Conservation (phyloP, 1,140 invertebrate species). For the Augochlora pura region DNA sequence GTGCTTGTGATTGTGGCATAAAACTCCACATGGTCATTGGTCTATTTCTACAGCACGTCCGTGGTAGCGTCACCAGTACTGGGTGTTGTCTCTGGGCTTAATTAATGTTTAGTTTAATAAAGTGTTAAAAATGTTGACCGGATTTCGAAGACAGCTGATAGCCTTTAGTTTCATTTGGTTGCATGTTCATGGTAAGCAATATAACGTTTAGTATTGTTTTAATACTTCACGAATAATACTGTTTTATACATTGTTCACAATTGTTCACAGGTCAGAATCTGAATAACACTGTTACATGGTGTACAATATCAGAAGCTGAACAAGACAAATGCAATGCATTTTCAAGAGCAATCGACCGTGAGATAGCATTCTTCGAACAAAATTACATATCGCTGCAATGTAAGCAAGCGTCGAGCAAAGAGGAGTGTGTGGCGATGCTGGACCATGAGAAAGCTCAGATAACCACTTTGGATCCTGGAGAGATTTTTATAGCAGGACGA, state of each 20-base stretch:
- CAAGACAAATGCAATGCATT: slow-evolving; percentile 89
- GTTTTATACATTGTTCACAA: neutral
- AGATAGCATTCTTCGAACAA: slow-evolving; percentile 83
- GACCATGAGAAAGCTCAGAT: slow-evolving; percentile 91
- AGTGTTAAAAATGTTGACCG: slow-evolving; percentile 6
- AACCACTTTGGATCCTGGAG: slow-evolving; percentile 93
- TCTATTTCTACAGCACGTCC: neutral
- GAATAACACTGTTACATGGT: slow-evolving; percentile 83
- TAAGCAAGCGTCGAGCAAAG: slow-evolving; percentile 86
- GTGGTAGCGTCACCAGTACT: neutral
- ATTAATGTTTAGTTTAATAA: slow-evolving; percentile 1
- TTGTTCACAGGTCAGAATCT: slow-evolving; percentile 65
- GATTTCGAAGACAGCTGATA: neutral
- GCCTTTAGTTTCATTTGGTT: neutral
- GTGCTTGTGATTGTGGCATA: neutral
- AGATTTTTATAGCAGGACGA: slow-evolving; percentile 94
- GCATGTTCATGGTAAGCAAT: slow-evolving; percentile 5
- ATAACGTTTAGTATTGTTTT: neutral
- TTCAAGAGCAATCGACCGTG: slow-evolving; percentile 83
- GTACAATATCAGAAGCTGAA: slow-evolving; percentile 87
- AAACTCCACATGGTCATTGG: too few relatives aligned
- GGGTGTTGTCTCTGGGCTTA: slow-evolving; percentile 25
- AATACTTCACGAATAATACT: neutral
- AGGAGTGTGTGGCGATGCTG: slow-evolving; percentile 90
- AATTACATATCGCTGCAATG: slow-evolving; percentile 84